Conservation (phyloP, 1,140 invertebrate genomes). For the Stegodyphus mimosarum region DNA sequence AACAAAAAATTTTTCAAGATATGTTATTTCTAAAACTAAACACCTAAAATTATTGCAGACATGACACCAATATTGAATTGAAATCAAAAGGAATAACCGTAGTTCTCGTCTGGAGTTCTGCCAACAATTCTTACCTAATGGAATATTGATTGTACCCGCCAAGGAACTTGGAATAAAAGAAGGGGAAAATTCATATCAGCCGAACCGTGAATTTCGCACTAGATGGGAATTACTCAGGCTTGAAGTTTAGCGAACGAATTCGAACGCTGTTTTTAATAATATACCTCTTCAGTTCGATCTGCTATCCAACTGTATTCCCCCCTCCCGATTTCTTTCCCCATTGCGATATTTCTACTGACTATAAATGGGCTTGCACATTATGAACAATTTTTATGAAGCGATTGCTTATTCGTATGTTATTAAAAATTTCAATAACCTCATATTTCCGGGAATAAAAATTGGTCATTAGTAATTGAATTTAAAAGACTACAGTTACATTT, state of each 20-base stretch:
- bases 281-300: neutral
- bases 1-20: too few relatives aligned
- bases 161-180: neutral
- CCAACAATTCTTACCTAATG: constrained; percentile 4
- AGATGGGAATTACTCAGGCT: neutral
- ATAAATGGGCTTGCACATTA: neutral
- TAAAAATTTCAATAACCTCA: too few relatives aligned
- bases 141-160: constrained; percentile 4
- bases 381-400: neutral
- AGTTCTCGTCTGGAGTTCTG: neutral
- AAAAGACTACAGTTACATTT: too few relatives aligned
- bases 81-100: too few relatives aligned
- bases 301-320: neutral
- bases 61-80: too few relatives aligned
- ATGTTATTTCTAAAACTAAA: too few relatives aligned
- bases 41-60: too few relatives aligned
- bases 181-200: neutral
- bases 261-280: neutral
- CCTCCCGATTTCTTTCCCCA: neutral
- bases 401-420: neutral
- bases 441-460: too few relatives aligned
- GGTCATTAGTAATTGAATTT: too few relatives aligned
- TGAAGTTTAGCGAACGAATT: neutral
- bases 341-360: neutral
- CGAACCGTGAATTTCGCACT: neutral